These are phyloP conservation scores for Melanophora roralis DNA, from an alignment of 2,888 invertebrate species.

Conservation along the genomic window DNA sequence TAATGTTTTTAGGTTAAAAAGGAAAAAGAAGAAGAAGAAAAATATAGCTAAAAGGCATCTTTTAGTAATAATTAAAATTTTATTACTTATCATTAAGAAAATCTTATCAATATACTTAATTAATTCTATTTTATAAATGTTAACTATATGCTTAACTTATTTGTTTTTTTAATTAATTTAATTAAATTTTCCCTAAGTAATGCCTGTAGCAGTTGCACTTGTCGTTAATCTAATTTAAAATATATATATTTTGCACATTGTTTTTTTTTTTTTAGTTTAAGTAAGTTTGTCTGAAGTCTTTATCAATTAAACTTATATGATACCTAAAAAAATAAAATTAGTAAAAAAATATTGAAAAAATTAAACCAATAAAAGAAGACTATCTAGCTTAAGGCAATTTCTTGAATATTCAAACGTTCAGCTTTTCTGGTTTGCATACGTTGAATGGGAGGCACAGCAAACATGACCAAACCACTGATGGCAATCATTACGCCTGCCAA, in stretches of 20 bases:
- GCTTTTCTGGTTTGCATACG: slow-evolving; percentile 72
- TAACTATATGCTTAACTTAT: background rate
- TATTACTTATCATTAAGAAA: slow-evolving; percentile 33
- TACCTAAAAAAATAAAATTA: background rate
- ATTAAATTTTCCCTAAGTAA: slow-evolving; percentile 52
- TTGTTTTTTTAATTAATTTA: background rate
- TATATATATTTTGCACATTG: background rate
- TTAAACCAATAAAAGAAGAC: no score
- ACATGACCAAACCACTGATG: slow-evolving; percentile 91
- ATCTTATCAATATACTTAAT: background rate
- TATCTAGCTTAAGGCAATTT: slow-evolving; percentile 69
- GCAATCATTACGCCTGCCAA: slow-evolving; percentile 92
- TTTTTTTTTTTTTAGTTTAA: slow-evolving; percentile 3
- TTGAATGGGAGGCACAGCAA: slow-evolving; percentile 86
- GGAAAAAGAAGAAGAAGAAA: background rate
- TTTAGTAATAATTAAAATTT: background rate
- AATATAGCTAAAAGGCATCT: background rate
- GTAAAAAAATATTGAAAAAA: background rate
- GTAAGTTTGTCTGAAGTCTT: slow-evolving; percentile 51
- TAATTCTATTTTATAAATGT: background rate
- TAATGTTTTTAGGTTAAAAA: background rate
- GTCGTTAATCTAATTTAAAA: slow-evolving; percentile 20
- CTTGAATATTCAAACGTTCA: slow-evolving; percentile 65
- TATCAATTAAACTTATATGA: slow-evolving; percentile 20
- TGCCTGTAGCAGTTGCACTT: slow-evolving; percentile 59